phyloP scores from a whole-genome alignment of 2,888 invertebrate species.

The Galerucella calmariensis region DNA sequence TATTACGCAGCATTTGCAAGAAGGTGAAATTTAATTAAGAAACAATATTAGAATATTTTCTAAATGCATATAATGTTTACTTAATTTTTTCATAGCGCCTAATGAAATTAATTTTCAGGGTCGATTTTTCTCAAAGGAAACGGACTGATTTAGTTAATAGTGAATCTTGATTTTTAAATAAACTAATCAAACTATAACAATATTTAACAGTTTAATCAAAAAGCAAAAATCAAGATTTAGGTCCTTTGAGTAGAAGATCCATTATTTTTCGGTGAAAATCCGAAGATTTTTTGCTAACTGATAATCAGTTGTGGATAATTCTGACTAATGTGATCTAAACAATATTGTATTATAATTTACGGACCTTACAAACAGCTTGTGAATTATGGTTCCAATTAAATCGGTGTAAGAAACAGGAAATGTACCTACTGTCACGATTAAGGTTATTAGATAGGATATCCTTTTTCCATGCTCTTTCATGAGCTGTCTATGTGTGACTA shows the following conservation, averaged over 20 bases:
- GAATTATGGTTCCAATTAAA: not conserved
- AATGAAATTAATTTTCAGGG: conserved; percentile 11
- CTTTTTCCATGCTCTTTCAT: not conserved
- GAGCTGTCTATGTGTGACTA: too few relatives aligned
- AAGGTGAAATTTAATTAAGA: not conserved
- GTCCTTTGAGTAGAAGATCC: conserved; percentile 33
- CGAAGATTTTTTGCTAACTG: conserved; percentile 53
- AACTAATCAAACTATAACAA: conserved; percentile 21
- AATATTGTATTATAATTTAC: conserved; percentile 8
- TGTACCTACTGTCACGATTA: not conserved
- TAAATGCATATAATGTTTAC: conserved; percentile 4
- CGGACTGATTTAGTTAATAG: conserved; percentile 30
- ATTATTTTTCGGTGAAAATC: conserved; percentile 29
- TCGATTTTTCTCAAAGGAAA: conserved; percentile 23
- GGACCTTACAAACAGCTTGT: not conserved
- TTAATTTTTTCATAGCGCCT: conserved; percentile 14
- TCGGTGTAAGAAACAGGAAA: not conserved
- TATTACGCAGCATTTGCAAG: not conserved
- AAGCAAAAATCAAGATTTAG: conserved; percentile 24
- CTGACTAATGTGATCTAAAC: conserved; percentile 54
- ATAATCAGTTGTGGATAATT: conserved; percentile 57
- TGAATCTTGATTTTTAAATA: conserved; percentile 23
- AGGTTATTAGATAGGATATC: not conserved
- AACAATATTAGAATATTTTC: conserved; percentile 7
- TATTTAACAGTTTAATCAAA: conserved; percentile 22